phyloP scores from a whole-genome alignment of 1,140 invertebrate genomes.

The Drosophila pseudoobscura region DNA sequence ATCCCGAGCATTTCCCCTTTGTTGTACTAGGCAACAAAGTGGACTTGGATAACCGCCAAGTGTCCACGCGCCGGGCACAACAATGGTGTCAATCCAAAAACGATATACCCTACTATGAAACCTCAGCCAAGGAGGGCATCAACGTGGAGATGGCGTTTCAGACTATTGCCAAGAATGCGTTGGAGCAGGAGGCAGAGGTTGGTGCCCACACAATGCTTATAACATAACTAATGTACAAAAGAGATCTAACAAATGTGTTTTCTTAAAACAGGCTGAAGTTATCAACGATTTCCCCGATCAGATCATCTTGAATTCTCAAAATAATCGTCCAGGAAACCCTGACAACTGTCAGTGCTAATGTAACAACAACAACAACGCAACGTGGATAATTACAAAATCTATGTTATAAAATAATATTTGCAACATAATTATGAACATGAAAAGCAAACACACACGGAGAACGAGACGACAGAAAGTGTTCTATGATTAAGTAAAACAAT shows the following conservation, averaged over 20 bases:
- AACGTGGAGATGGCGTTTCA: constrained; percentile 99
- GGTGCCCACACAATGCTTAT: background rate
- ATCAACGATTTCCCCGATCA: constrained; percentile 99
- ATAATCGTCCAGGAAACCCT: constrained; percentile 88
- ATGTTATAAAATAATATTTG: constrained; percentile 73
- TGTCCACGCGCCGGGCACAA: constrained; percentile 97
- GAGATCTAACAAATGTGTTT: background rate
- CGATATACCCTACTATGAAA: constrained; percentile 99
- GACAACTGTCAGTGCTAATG: constrained; percentile 92
- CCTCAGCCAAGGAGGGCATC: constrained; percentile 98
- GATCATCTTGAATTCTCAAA: constrained; percentile 92
- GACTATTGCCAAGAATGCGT: constrained; percentile 98
- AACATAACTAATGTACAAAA: background rate
- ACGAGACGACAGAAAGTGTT: constrained; percentile 49
- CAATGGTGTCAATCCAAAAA: constrained; percentile 99
- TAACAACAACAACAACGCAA: constrained; percentile 49
- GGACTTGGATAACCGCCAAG: constrained; percentile 97
- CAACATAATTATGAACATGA: constrained; percentile 58
- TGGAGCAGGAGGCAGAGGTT: constrained; percentile 93
- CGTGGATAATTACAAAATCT: constrained; percentile 71
- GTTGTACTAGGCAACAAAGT: constrained; percentile 99
- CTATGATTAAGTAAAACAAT: constrained; percentile 77
- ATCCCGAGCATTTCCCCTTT: constrained; percentile 99
- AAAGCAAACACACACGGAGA: constrained; percentile 49
- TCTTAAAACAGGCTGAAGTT: constrained; percentile 87